phyloP scores from a whole-genome alignment of 2,888 invertebrate genomes.

The Scaptomyza tumidula region DNA sequence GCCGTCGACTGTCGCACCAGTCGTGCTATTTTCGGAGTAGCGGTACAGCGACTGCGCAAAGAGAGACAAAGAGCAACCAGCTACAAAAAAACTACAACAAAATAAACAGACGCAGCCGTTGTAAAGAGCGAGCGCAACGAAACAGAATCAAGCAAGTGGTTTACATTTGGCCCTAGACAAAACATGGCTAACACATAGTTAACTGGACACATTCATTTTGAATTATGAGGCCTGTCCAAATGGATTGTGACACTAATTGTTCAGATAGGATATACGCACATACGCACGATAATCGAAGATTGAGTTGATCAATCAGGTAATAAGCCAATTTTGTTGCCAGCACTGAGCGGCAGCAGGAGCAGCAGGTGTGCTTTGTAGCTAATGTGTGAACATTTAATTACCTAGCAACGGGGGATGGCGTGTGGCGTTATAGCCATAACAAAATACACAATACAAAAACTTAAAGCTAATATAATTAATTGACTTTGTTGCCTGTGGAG shows the following conservation, averaged over 20 bases:
- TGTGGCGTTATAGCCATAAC: conserved; percentile 32
- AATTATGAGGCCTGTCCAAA: conserved; percentile 37
- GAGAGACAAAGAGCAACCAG: conserved; percentile 29
- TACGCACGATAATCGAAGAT: conserved; percentile 43
- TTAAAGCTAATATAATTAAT: conserved; percentile 42
- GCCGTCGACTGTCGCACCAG: conserved; percentile 43
- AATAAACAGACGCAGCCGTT: conserved; percentile 4
- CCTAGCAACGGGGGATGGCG: conserved; percentile 42
- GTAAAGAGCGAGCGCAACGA: conserved; percentile 29
- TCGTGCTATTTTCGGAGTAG: conserved; percentile 68
- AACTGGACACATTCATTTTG: conserved; percentile 12
- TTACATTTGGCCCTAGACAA: conserved; percentile 57
- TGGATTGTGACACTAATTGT: conserved; percentile 24
- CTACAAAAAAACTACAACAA: conserved; percentile 1
- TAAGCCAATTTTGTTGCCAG: conserved; percentile 28
- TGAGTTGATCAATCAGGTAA: conserved; percentile 8
- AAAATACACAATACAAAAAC: conserved; percentile 9
- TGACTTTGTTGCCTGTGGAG: conserved; percentile 49
- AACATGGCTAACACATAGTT: conserved; percentile 10
- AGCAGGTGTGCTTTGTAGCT: conserved; percentile 33
- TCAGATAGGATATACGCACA: not conserved
- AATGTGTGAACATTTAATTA: conserved; percentile 52
- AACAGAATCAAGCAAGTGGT: conserved; percentile 78
- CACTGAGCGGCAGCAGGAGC: conserved; percentile 29
- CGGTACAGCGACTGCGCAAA: conserved; percentile 60